Evolutionary conservation across 2,797 vertebrate genomes (phyloP), one percentile per base, ranked within the genome.

Genomic region (Platalea minor): DNA sequence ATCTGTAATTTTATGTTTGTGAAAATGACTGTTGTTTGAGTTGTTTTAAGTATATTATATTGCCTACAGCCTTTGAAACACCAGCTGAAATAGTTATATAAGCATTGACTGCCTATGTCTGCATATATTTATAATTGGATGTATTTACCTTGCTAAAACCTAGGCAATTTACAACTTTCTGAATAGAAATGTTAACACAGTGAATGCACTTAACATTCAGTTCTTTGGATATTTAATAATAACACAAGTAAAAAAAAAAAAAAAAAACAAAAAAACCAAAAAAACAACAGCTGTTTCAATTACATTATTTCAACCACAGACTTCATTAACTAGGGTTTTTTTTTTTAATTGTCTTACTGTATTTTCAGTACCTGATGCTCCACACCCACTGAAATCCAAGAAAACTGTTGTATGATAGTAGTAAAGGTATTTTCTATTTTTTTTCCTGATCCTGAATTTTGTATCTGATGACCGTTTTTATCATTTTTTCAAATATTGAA

Each of bases 261-360:
- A 35, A 35, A 35, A 35, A 35, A 35, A 35, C 35, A 35, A 35
- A 35, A 35, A 35, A 35, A 35, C 35, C 35, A 35, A 85, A 91
- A 65, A 1, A 41, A 11, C 0, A 21, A 10, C 1, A 56, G 2
- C 2, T 20, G 9, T 76, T 76, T 24, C 8, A 13, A 64, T 57
- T 69, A 31, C 7, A 48, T 37, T 72, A 68, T 85, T 83, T 91
- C 6, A 54, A 68, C 21, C 3, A 29, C 13, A 17, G 43, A 48
- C 1, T 39, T 35, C 2, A 57, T 61, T 56, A 28, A 16, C 3
- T 39, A 26, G 5, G 0, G 8, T 31, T 43, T 60, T 56, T 63
- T 29, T 80, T 45, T 4, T 1, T 5, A 64, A 41, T 69, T 79
- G 1, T 41, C 13, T 54, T 45, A 45, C 3, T 45, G 7, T 41